Conservation (phyloP, 2,113 vertebrate genomes). For the Cygnus atratus region DNA sequence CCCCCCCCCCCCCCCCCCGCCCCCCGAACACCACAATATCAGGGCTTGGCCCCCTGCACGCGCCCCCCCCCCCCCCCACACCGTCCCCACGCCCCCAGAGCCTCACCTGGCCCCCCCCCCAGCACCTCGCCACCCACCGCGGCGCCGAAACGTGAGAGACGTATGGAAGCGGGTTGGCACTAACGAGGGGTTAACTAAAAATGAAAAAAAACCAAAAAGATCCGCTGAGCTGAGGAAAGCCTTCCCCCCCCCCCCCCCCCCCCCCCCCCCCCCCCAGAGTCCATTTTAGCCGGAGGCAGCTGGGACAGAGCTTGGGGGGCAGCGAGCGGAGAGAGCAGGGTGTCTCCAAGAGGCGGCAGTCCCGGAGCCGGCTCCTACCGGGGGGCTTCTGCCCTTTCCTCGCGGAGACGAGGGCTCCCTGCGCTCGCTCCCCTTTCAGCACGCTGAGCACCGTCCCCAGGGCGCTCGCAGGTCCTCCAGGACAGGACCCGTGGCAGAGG, state of each 20-base stretch:
- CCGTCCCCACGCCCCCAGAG: background rate
- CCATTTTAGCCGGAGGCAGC: no score
- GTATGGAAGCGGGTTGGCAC: slow-evolving; percentile 56
- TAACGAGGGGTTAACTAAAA: slow-evolving; percentile 51
- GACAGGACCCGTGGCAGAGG: background rate
- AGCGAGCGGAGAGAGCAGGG: background rate
- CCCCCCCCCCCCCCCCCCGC: no score
- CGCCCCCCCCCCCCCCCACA: background rate
- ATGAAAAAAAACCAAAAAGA: no score
- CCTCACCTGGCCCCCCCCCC: slow-evolving; percentile 4
- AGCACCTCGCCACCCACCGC: slow-evolving; percentile 59
- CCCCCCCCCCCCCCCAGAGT: no score
- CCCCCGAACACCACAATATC: no score
- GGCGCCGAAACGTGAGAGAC: slow-evolving; percentile 13
- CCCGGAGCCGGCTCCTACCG: no score
- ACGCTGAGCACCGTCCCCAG: no score
- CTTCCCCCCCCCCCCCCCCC: background rate
- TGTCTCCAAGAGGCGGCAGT: background rate
- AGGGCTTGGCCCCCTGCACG: background rate
- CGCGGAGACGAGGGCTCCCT: fast-evolving
- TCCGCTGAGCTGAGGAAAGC: slow-evolving; percentile 21
- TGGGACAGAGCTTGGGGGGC: background rate
- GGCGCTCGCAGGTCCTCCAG: background rate
- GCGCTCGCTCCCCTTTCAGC: no score
- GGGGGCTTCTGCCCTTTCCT: background rate